Evolutionary conservation across 2,113 vertebrate genomes (phyloP).

Genomic region (Sinocyclocheilus grahami): DNA sequence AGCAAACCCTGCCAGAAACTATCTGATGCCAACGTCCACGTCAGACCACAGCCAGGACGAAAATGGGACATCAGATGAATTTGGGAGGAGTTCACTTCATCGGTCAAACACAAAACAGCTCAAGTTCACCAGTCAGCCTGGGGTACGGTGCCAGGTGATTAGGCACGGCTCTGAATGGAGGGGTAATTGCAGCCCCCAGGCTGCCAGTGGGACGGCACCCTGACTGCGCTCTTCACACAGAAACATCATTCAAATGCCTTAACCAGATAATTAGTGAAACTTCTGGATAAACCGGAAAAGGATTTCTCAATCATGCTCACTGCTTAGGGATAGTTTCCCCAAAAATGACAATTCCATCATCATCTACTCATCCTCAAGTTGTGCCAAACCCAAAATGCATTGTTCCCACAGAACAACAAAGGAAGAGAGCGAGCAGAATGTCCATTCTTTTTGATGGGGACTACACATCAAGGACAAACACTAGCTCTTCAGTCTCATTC

Average conservation of each 20-base stretch:
- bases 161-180: slow-evolving; percentile 15
- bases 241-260: slow-evolving; percentile 1
- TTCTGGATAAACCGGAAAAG: not conserved
- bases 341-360: not conserved
- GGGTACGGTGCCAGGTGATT: slow-evolving; percentile 36
- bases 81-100: slow-evolving; percentile 1
- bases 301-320: not conserved
- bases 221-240: slow-evolving; percentile 8
- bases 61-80: not conserved
- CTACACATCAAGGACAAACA: not conserved
- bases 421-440: not conserved
- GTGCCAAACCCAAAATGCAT: not conserved
- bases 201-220: not conserved
- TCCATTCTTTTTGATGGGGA: not conserved
- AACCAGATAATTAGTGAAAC: slow-evolving; percentile 24
- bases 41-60: not conserved
- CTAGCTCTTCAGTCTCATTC: not conserved
- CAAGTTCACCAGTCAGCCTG: slow-evolving; percentile 8
- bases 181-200: slow-evolving; percentile 1
- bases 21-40: not conserved
- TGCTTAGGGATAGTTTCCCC: not conserved
- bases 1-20: not conserved
- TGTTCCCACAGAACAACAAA: not conserved
- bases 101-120: slow-evolving; percentile 26
- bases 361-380: not conserved